Percentiles rank a stretch among this genome's conserved stretches.
These are phyloP conservation scores for Chloebia gouldiae DNA, from an alignment of 2,113 vertebrate species.

Conservation along the genomic window DNA sequence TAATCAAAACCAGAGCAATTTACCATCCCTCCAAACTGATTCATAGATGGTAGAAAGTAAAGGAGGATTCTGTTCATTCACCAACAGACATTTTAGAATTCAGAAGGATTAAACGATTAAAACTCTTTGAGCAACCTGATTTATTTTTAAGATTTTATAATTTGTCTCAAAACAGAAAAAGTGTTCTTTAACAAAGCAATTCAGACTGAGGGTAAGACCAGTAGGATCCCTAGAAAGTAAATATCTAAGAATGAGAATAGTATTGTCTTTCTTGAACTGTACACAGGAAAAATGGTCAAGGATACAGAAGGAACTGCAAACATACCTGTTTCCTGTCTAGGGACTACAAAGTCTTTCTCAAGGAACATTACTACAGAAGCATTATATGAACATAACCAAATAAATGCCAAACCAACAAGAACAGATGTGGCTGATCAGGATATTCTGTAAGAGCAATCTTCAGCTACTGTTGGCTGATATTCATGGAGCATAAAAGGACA, in stretches of 20 bases:
- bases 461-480: neutral
- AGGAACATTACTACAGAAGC: neutral
- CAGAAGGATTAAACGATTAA: neutral
- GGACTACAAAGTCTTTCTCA: constrained; percentile 43
- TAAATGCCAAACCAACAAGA: neutral
- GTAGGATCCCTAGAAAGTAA: constrained; percentile 51
- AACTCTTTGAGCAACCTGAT: neutral
- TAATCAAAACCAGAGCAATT: neutral
- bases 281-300: constrained; percentile 70
- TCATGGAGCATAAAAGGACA: neutral
- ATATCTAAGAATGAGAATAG: constrained; percentile 44
- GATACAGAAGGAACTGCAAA: constrained; percentile 34
- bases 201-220: neutral
- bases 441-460: neutral
- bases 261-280: constrained; percentile 38
- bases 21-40: neutral
- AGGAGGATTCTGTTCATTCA: neutral
- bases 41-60: neutral
- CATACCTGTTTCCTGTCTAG: constrained; percentile 59
- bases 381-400: neutral
- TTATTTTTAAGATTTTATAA: neutral
- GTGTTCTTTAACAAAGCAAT: neutral
- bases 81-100: neutral
- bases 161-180: neutral
- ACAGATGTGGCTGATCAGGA: neutral